These are phyloP conservation scores for Phoeniculus purpureus DNA, from an alignment of 2,797 vertebrate genomes.

Conservation along the genomic window DNA sequence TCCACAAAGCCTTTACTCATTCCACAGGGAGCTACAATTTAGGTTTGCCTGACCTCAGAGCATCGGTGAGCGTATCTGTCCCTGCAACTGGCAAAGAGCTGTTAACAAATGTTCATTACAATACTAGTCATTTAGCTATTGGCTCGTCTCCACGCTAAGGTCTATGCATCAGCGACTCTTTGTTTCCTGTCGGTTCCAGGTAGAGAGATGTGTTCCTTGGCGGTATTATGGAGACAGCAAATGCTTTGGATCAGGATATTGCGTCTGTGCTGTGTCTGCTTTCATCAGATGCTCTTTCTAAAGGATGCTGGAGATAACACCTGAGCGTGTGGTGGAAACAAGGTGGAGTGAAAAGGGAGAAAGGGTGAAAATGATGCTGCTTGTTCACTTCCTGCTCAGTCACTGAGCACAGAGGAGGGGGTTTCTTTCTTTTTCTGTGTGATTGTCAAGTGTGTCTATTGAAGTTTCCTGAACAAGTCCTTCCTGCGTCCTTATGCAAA, in stretches of 20 bases:
- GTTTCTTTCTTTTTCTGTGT: background rate
- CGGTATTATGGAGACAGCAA: background rate
- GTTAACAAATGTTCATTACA: background rate
- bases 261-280: accelerated
- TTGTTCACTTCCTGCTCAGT: background rate
- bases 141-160: background rate
- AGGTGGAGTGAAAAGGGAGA: background rate
- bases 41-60: background rate
- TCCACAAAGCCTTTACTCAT: background rate
- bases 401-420: background rate
- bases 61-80: background rate
- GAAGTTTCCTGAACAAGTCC: background rate
- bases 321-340: background rate
- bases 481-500: background rate
- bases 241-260: background rate
- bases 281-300: background rate
- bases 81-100: background rate
- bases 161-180: background rate
- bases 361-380: background rate
- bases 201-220: background rate
- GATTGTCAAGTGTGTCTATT: background rate
- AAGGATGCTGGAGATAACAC: background rate
- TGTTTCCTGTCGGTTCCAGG: background rate
- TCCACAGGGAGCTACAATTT: background rate
- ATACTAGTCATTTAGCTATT: background rate